Evolutionary conservation across 2,113 vertebrate genomes (phyloP).

Genomic region (Neotragus pygmaeus): DNA sequence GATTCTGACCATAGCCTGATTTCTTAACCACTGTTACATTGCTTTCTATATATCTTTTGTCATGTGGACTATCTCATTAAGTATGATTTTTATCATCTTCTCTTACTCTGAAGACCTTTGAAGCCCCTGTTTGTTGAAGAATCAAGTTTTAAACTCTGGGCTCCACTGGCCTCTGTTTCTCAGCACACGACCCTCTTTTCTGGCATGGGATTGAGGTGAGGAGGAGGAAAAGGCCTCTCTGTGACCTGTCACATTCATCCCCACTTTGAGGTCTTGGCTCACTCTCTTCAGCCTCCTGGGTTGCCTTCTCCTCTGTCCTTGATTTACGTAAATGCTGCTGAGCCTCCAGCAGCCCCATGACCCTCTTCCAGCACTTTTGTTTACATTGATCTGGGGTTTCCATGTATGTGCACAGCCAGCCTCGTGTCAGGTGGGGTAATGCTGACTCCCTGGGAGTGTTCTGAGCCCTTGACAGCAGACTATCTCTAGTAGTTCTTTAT

Average conservation of each 20-base stretch:
- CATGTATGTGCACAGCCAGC: neutral
- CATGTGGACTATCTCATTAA: neutral
- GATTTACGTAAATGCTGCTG: neutral
- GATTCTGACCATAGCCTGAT: neutral
- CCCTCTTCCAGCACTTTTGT: neutral
- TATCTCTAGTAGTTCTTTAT: neutral
- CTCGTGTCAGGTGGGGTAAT: neutral
- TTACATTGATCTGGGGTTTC: neutral
- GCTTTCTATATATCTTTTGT: neutral
- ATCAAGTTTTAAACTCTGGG: neutral
- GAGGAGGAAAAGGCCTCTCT: neutral
- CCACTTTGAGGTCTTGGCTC: neutral
- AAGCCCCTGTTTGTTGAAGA: neutral
- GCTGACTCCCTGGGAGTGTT: neutral
- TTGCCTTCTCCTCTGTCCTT: neutral
- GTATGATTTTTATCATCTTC: neutral
- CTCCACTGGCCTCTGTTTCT: neutral
- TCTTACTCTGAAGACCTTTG: neutral
- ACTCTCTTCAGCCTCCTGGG: rapidly evolving
- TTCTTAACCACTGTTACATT: neutral
- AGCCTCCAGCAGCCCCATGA: neutral
- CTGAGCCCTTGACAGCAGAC: neutral
- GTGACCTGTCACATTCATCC: neutral
- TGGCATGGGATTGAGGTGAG: neutral
- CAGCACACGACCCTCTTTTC: neutral